A percentile compares a stretch with the other conserved stretches of the same genome.
These are phyloP conservation scores for Drosophila subsilvestris DNA, from an alignment of 2,888 invertebrate species.

Conservation along the genomic window DNA sequence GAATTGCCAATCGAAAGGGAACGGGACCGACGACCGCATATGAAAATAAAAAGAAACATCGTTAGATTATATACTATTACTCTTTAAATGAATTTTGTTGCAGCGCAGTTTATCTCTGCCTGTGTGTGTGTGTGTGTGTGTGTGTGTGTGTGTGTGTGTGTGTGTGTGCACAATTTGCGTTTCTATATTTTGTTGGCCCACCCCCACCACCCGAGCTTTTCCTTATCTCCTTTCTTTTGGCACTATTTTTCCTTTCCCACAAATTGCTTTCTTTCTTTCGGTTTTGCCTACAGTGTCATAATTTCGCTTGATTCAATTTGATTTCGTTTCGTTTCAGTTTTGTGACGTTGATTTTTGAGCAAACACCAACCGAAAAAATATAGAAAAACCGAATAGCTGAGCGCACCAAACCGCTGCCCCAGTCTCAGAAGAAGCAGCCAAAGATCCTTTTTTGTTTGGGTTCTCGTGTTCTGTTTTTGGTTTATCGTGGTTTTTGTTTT, in stretches of 20 bases:
- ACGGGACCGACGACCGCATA: background rate
- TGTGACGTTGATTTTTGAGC: conserved; percentile 70
- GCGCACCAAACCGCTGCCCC: conserved; percentile 11
- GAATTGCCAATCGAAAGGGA: background rate
- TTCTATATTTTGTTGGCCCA: conserved; percentile 28
- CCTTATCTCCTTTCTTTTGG: conserved; percentile 5
- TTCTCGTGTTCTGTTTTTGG: conserved; percentile 6
- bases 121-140: conserved; percentile 23
- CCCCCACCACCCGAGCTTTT: background rate
- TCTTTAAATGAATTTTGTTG: conserved; percentile 16
- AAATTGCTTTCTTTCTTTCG: conserved; percentile 35
- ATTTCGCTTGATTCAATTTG: conserved; percentile 47
- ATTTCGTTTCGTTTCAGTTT: conserved; percentile 67
- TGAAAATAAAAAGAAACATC: conserved; percentile 5
- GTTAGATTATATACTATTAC: conserved; percentile 17
- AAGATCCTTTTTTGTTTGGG: too few relatives aligned
- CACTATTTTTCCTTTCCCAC: conserved; percentile 29
- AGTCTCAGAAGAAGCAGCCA: too few relatives aligned
- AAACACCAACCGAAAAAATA: conserved; percentile 19
- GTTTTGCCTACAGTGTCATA: conserved; percentile 56
- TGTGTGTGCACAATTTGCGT: conserved; percentile 38
- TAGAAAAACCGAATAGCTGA: conserved; percentile 11
- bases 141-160: conserved; percentile 17
- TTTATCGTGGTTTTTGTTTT: background rate
- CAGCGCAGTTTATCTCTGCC: conserved; percentile 38